Evolutionary conservation across 2,113 vertebrate species (phyloP), one percentile per base, ranked within the genome.

Genomic region (Eulemur macaco): DNA sequence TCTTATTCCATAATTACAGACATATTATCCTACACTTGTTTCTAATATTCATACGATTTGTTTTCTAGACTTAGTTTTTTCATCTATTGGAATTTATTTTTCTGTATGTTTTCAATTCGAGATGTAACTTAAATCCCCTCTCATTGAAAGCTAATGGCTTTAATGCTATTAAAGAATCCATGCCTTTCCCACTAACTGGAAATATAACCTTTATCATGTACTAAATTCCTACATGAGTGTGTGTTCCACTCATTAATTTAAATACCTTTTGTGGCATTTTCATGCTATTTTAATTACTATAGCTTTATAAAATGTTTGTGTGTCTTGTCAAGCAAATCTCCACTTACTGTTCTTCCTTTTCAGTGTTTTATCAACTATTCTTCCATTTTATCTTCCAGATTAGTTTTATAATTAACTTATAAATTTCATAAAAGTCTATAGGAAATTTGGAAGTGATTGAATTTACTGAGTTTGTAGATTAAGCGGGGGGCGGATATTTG

Each of bases 171-270:
- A 56, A 63, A 88, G 9, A 94, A 66, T 60, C 42, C 56, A 50
- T 60, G 20, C 20, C 27, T 94, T 81, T 47, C 88, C 92, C 74
- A 86, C 66, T 80, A 94, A 68, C 45, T 87, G 86, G 54, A 87
- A 52, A 42, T 13, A 9, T 42, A 50, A 91, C 37, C 37, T 82
- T 81, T 63, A 47, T 52, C n/a, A 29, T 56, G 34, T 78, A 64
- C 11, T 47, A 69, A 92, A 37, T 64, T 52, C 42, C n/a, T 17
- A 31, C 0, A 4, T 58, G 63, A 21, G 8, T 69, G 29, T 83
- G 20, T 25, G 9, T n/a, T 50, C 13, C 23, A 60, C 23, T 64
- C 23, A 56, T 82, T 89, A 56, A n/a, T 64, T 66, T 66, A 45
- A 27, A 47, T 73, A 29, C 21, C 47, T 89, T 56, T 71, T 56